A percentile compares a stretch with the other conserved stretches of the same genome.
These are phyloP conservation scores for Notocelia uddmanniana DNA, from an alignment of 2,888 invertebrate species.

Conservation along the genomic window DNA sequence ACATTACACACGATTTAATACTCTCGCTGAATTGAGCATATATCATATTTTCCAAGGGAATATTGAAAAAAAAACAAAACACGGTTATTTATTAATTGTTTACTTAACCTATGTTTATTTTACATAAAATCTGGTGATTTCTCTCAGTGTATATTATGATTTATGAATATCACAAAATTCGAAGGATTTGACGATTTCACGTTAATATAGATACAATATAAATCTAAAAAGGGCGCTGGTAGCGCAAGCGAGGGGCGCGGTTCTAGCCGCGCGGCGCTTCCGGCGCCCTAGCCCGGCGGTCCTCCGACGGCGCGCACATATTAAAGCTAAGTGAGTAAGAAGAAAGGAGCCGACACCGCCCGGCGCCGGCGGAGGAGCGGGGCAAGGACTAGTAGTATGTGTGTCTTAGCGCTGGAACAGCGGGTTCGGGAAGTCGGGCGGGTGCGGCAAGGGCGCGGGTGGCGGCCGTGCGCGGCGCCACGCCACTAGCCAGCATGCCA, in stretches of 20 bases:
- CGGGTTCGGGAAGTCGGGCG: conserved; percentile 97
- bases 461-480: conserved; percentile 95
- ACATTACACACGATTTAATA: too few species aligned
- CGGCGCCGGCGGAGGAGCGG: conserved; percentile 84
- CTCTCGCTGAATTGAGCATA: not conserved
- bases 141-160: conserved; percentile 80
- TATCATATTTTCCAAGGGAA: not conserved
- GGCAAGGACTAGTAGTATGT: conserved; percentile 73
- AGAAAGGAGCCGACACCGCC: conserved; percentile 81
- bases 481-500: conserved; percentile 98
- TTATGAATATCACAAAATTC: conserved; percentile 85
- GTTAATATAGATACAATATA: conserved; percentile 72
- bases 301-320: conserved; percentile 82
- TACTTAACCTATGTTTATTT: conserved; percentile 73
- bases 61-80: not conserved
- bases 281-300: conserved; percentile 79
- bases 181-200: conserved; percentile 81
- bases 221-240: conserved; percentile 72
- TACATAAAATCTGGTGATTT: conserved; percentile 82
- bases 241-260: conserved; percentile 74
- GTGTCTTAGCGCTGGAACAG: conserved; percentile 88
- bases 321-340: conserved; percentile 78
- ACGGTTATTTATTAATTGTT: conserved; percentile 56
- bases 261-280: conserved; percentile 66
- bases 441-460: conserved; percentile 96